Percentiles rank a stretch among this genome's conserved stretches.
Evolutionary conservation across 2,888 invertebrate genomes (phyloP).

Genomic region (Sphaeridia pumilis): DNA sequence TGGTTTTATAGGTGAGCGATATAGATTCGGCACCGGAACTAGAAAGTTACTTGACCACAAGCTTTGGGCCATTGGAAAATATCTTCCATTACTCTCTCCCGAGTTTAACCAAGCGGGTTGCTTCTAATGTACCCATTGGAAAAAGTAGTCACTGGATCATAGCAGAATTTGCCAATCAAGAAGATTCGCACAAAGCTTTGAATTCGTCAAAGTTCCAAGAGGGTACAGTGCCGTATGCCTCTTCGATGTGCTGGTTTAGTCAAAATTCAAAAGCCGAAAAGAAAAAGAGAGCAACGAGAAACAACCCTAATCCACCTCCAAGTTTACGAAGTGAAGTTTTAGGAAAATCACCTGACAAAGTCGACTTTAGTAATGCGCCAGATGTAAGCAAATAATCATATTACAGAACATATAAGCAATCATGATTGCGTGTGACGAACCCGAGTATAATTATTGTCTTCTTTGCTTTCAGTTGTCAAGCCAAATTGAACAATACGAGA

Average conservation of each 20-base stretch:
- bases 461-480: conserved; percentile 18
- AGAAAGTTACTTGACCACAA: conserved; percentile 19
- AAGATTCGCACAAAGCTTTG: conserved; percentile 22
- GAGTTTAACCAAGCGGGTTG: conserved; percentile 16
- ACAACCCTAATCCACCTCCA: too few species aligned
- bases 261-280: not conserved
- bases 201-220: conserved; percentile 19
- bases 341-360: not conserved
- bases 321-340: too few species aligned
- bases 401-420: too few species aligned
- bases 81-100: conserved; percentile 29
- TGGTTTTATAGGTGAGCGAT: conserved; percentile 16
- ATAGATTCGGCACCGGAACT: conserved; percentile 18
- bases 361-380: conserved; percentile 23
- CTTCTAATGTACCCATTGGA: conserved; percentile 4
- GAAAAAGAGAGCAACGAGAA: not conserved
- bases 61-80: conserved; percentile 24
- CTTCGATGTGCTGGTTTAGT: conserved; percentile 26
- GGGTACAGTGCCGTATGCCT: conserved; percentile 24
- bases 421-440: not conserved
- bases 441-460: not conserved
- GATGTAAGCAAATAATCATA: too few species aligned
- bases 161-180: conserved; percentile 26
- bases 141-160: conserved; percentile 29
- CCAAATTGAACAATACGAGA: conserved; percentile 24